Evolutionary conservation across 2,888 invertebrate genomes (phyloP).

Genomic region (Nemoura dubitans): DNA sequence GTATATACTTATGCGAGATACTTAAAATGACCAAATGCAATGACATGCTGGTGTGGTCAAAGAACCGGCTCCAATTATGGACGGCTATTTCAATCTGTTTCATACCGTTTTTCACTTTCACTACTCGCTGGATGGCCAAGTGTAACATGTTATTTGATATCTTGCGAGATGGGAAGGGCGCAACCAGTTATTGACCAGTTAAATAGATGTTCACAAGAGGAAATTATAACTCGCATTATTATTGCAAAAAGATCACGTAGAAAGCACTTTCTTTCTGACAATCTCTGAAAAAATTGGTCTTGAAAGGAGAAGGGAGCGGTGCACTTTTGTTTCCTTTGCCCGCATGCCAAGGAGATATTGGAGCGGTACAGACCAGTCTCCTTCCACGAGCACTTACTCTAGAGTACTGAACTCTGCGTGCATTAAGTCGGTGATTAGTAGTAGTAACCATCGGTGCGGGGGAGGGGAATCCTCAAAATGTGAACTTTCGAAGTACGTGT

Average conservation of each 20-base stretch:
- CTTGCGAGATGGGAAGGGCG: slow-evolving; percentile 17
- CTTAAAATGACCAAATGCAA: not conserved
- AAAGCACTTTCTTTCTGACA: not conserved
- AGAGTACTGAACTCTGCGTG: not conserved
- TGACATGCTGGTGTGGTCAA: not conserved
- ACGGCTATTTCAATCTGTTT: not conserved
- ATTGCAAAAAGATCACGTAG: not conserved
- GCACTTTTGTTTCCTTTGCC: not conserved
- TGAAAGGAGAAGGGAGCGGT: not conserved
- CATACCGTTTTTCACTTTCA: slow-evolving; percentile 14
- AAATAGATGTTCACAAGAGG: not conserved
- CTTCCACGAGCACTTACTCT: not conserved
- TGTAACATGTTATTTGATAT: slow-evolving; percentile 22
- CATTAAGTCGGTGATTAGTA: no score
- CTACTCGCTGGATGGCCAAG: not conserved
- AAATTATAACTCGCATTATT: not conserved
- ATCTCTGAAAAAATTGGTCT: not conserved
- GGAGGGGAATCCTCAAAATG: no score
- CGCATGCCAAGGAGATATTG: not conserved
- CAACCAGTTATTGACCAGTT: not conserved
- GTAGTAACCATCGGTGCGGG: no score
- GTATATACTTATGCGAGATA: not conserved
- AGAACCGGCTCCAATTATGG: not conserved
- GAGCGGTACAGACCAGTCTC: not conserved
- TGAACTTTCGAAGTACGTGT: no score